phyloP scores from a whole-genome alignment of 2,888 invertebrate species.

The Ophioninae sp. region DNA sequence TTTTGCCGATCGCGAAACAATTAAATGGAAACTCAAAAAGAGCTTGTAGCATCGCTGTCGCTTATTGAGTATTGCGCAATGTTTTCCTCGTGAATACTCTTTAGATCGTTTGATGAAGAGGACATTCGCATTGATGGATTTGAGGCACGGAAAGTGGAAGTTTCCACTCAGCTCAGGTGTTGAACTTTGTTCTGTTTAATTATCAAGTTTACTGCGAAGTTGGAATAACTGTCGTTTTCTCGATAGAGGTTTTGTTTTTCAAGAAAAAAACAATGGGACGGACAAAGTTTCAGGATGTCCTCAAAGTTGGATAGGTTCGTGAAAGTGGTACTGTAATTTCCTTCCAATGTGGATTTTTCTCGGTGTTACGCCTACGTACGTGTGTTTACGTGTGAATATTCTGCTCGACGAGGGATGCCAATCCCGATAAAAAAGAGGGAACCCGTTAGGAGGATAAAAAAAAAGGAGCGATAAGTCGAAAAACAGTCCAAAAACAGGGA shows the following conservation, averaged over 20 bases:
- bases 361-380: not conserved
- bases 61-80: not conserved
- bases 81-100: not conserved
- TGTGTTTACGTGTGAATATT: not conserved
- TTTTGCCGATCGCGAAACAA: not conserved
- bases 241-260: conserved; percentile 1
- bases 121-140: not conserved
- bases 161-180: not conserved
- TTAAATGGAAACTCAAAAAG: conserved; percentile 2
- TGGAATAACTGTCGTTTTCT: not conserved
- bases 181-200: conserved; percentile 18
- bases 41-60: not conserved
- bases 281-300: conserved; percentile 5
- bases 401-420: conserved; percentile 28
- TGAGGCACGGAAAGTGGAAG: not conserved
- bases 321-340: not conserved
- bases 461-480: conserved; percentile 18
- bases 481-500: too few relatives aligned
- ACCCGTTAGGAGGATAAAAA: conserved; percentile 3
- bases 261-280: not conserved
- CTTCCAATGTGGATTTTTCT: conserved; percentile 18
- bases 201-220: conserved; percentile 12
- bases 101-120: not conserved
- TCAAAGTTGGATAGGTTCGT: not conserved
- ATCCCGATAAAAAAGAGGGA: conserved; percentile 29